These are phyloP conservation scores for Agriopis aurantiaria DNA, from an alignment of 2,888 invertebrate genomes.

Conservation along the genomic window DNA sequence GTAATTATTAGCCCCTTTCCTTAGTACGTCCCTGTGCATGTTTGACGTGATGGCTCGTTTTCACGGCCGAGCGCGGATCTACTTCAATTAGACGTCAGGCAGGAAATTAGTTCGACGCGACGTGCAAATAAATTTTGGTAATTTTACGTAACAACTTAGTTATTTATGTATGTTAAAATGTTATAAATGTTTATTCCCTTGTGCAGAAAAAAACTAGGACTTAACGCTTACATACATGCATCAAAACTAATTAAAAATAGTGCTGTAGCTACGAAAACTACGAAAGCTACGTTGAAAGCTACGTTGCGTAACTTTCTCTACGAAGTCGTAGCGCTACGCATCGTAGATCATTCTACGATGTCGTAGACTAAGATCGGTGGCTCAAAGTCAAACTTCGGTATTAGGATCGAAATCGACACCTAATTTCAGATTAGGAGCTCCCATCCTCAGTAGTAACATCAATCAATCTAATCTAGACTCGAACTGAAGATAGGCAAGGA, in stretches of 20 bases:
- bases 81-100: slow-evolving; percentile 54
- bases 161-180: neutral
- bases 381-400: neutral
- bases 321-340: neutral
- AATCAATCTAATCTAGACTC: slow-evolving; percentile 35
- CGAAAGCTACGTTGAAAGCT: neutral
- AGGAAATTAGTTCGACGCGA: slow-evolving; percentile 48
- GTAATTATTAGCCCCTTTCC: neutral
- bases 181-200: too few relatives aligned
- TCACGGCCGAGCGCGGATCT: slow-evolving; percentile 44
- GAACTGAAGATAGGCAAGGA: slow-evolving; percentile 16
- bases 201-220: too few relatives aligned
- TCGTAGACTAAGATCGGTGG: neutral
- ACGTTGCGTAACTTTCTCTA: neutral
- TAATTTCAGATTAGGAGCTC: slow-evolving; percentile 28
- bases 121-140: neutral
- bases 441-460: slow-evolving; percentile 28
- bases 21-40: slow-evolving; percentile 25
- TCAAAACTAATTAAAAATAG: too few relatives aligned
- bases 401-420: slow-evolving; percentile 13
- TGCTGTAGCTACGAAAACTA: too few relatives aligned
- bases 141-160: neutral
- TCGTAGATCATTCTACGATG: neutral
- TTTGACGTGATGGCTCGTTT: slow-evolving; percentile 37
- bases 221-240: too few relatives aligned